Base-by-base conservation (phyloP, 2,113 vertebrate species). In the Spheniscus mendiculus region DNA sequence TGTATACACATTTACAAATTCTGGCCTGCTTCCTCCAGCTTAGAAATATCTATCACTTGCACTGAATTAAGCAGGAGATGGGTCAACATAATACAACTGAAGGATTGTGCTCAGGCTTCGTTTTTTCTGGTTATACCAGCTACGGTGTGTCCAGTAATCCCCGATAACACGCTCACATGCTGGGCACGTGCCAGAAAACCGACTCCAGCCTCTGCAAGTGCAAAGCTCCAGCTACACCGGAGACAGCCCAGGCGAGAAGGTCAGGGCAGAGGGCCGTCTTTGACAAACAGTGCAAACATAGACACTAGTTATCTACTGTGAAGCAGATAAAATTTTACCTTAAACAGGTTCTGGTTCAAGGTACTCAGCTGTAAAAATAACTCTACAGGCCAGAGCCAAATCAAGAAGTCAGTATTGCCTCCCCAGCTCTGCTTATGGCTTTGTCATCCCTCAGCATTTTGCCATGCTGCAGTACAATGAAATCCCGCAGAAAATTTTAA, bases 241-340 rank as follows among this genome's bases (percentile, higher is more conserved):
- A 70, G 63, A 70, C n/a, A 62, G 16, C n/a, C 15, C 0, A 0
- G 72, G 14, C 1, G 4, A 40, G 16, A 70, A 62, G 6, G 1
- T 19, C 36, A 12, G 65, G 32, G 36, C 36, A 78, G 49, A 44
- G 49, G 14, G 18, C 14, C 2, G 3, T 7, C 65, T 84, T 56
- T 56, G 49, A 25, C 34, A 38, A 38, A 38, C 32, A 38, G 15
- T 25, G 27, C 12, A 34, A 59, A 69, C 15, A 23, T 1, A 50
- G 42, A 23, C 13, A 20, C 12, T 34, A 12, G 10, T 45, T 61
- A 65, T 36, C 52, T 50, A 38, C 18, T 2, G 3, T 23, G 30
- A 72, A 34, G 27, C 27, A 45, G 15, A 18, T 58, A 44, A 34
- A 66, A 44, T 38, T 20, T 25, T 10, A 65, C 36, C 52, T 9